Evolutionary conservation across 1,140 invertebrate genomes (phyloP).

Genomic region (Physella acuta): DNA sequence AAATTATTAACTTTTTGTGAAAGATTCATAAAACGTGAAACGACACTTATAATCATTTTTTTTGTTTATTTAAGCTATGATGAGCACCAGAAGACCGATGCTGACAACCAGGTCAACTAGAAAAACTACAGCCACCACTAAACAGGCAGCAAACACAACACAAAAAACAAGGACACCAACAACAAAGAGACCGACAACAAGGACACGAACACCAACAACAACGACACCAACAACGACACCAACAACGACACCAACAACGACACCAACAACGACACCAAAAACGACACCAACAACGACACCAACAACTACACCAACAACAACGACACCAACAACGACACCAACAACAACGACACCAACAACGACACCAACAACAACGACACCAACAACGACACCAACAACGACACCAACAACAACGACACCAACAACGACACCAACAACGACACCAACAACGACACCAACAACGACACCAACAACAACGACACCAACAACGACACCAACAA

Average conservation of each 20-base stretch:
- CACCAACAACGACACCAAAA: too few relatives aligned
- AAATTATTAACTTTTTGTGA: neutral
- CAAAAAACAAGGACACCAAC: neutral
- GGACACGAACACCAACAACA: neutral
- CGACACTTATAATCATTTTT: neutral
- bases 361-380: too few relatives aligned
- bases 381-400: too few relatives aligned
- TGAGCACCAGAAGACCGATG: neutral
- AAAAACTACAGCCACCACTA: neutral
- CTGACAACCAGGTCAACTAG: neutral
- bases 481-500: too few relatives aligned
- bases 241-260: conserved; percentile 10
- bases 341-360: too few relatives aligned
- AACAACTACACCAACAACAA: conserved; percentile 14
- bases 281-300: neutral
- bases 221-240: conserved; percentile 19
- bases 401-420: too few relatives aligned
- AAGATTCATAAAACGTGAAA: neutral
- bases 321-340: too few relatives aligned
- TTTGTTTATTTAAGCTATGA: neutral
- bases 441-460: too few relatives aligned
- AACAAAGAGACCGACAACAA: neutral
- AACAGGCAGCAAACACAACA: neutral
- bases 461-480: too few relatives aligned
- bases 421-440: too few relatives aligned